Percentiles rank a stretch among this genome's conserved stretches.
These are phyloP conservation scores for Cloeon dipterum DNA, from an alignment of 2,888 invertebrate genomes.

Conservation along the genomic window DNA sequence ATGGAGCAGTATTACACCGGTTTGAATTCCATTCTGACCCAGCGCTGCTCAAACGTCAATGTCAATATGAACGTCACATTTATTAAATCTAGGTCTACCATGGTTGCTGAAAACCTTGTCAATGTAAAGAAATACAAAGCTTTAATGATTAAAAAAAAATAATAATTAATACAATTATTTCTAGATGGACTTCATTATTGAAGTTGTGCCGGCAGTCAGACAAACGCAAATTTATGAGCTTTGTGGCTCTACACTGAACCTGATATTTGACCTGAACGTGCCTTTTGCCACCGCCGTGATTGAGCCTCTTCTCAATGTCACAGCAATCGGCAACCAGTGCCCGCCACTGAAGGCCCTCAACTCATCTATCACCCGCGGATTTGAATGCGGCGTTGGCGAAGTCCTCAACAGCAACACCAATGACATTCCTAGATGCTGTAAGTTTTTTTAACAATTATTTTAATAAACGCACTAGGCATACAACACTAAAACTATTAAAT, in stretches of 20 bases:
- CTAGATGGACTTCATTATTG: constrained; percentile 63
- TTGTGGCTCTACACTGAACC: constrained; percentile 77
- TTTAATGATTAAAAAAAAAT: neutral
- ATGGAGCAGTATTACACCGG: constrained; percentile 56
- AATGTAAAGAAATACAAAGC: constrained; percentile 19
- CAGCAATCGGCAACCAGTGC: constrained; percentile 77
- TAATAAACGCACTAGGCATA: neutral
- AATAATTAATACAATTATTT: constrained; percentile 3
- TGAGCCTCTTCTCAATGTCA: constrained; percentile 69
- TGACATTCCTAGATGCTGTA: constrained; percentile 77
- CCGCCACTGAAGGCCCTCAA: constrained; percentile 71
- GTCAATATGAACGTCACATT: constrained; percentile 88
- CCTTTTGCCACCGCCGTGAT: constrained; percentile 79
- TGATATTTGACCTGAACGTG: constrained; percentile 84
- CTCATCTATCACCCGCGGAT: constrained; percentile 67
- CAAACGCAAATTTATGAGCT: constrained; percentile 85
- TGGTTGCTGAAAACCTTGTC: constrained; percentile 68
- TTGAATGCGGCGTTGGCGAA: constrained; percentile 83
- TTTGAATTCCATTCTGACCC: constrained; percentile 61
- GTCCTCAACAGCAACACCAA: constrained; percentile 83
- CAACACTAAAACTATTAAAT: too few species aligned
- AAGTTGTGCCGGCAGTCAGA: constrained; percentile 65
- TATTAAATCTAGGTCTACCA: constrained; percentile 51
- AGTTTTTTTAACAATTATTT: constrained; percentile 19
- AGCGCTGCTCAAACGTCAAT: constrained; percentile 83